Evolutionary conservation across 64 coral and sea anemone species (phyloP).

Genomic region (Montipora sp.): DNA sequence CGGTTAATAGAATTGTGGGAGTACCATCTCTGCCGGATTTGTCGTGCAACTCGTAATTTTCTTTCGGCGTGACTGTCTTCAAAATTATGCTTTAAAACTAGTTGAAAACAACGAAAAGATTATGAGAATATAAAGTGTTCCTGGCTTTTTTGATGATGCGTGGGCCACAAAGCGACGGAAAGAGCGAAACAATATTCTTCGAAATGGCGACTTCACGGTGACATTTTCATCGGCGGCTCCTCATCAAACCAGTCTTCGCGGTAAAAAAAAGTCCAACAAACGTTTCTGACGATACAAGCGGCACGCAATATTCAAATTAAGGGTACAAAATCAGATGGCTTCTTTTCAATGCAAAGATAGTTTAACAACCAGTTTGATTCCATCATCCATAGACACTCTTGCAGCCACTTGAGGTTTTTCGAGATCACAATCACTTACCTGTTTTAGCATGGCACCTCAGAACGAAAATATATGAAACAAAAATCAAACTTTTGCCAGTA

Average conservation of each 20-base stretch:
- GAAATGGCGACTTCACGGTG: too few species aligned
- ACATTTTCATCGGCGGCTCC: too few species aligned
- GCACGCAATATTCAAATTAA: background rate
- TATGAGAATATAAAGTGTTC: conserved; percentile 47
- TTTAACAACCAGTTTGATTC: background rate
- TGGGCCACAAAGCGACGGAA: conserved; percentile 26
- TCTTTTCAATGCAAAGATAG: background rate
- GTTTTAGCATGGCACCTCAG: too few species aligned
- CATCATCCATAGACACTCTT: too few species aligned
- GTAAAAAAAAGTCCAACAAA: background rate
- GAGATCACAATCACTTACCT: too few species aligned
- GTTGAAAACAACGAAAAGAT: conserved; percentile 46
- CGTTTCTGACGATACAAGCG: background rate
- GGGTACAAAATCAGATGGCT: background rate
- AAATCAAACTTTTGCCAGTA: background rate
- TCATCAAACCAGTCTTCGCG: background rate
- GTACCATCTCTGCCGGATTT: too few species aligned
- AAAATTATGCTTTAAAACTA: conserved; percentile 26
- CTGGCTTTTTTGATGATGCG: background rate
- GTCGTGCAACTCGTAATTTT: too few species aligned
- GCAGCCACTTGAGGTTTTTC: too few species aligned
- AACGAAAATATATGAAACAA: background rate
- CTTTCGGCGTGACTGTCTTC: background rate
- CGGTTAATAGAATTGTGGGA: too few species aligned
- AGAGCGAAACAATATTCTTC: background rate